These are phyloP conservation scores for Eonycteris spelaea DNA, from an alignment of 2,113 vertebrate species.

Conservation along the genomic window DNA sequence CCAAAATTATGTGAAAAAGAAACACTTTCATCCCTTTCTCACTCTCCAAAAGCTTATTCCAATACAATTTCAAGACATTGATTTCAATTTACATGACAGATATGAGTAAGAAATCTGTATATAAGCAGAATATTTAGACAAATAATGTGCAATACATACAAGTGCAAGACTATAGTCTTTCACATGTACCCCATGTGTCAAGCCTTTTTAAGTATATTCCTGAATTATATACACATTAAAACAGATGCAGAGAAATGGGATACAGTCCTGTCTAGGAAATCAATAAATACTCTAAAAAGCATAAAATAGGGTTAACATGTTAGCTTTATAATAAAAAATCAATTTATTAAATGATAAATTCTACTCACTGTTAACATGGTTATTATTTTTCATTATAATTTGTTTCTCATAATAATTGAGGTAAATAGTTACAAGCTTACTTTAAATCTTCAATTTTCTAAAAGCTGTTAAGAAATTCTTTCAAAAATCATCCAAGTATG, in stretches of 20 bases:
- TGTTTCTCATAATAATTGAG: not conserved
- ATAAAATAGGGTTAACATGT: not conserved
- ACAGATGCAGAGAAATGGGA: not conserved
- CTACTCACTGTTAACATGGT: not conserved
- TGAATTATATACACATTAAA: not conserved
- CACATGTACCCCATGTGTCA: not conserved
- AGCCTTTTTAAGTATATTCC: not conserved
- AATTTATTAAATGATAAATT: not conserved
- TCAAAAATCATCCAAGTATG: not conserved
- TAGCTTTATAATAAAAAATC: not conserved
- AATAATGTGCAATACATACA: not conserved
- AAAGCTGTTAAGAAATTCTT: not conserved
- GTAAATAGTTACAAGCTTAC: not conserved
- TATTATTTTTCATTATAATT: not conserved
- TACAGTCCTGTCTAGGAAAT: not conserved
- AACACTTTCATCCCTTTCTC: not conserved
- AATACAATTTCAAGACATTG: not conserved
- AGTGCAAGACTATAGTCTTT: not conserved
- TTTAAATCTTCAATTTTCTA: not conserved
- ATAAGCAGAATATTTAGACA: not conserved
- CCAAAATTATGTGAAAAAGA: not conserved
- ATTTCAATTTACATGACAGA: not conserved
- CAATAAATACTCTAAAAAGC: not conserved
- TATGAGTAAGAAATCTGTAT: not conserved
- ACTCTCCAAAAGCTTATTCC: not conserved